These are phyloP conservation scores for Carabus problematicus DNA, from an alignment of 2,888 invertebrate genomes.

Conservation along the genomic window DNA sequence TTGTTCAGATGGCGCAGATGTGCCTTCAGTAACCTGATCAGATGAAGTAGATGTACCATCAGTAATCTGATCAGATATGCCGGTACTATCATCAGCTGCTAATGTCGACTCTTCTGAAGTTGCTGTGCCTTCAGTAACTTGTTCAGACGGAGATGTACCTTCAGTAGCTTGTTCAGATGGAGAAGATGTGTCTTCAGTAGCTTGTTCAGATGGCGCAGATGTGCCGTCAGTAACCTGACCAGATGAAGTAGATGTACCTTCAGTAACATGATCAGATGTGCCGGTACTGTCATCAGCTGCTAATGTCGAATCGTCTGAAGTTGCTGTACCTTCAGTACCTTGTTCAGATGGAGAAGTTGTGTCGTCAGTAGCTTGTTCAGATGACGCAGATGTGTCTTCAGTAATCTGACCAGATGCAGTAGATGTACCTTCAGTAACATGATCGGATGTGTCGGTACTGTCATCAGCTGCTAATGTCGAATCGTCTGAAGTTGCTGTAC, in stretches of 20 bases:
- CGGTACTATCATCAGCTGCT: background rate
- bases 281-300: too few species aligned
- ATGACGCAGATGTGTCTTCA: background rate
- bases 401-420: background rate
- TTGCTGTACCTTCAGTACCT: constrained; percentile 4
- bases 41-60: background rate
- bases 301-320: background rate
- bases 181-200: background rate
- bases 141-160: background rate
- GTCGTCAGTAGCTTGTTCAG: constrained; percentile 8
- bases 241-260: background rate
- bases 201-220: background rate
- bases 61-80: background rate
- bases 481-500: background rate
- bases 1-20: background rate
- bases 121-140: background rate
- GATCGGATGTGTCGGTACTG: background rate
- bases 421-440: background rate
- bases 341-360: background rate
- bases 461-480: constrained; percentile 3
- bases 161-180: background rate
- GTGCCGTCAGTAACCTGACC: background rate
- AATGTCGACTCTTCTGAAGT: background rate
- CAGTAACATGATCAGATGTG: background rate
- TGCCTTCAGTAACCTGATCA: background rate